Evolutionary conservation across 2,113 vertebrate species (phyloP).

Genomic region (Xiphophorus maculatus): DNA sequence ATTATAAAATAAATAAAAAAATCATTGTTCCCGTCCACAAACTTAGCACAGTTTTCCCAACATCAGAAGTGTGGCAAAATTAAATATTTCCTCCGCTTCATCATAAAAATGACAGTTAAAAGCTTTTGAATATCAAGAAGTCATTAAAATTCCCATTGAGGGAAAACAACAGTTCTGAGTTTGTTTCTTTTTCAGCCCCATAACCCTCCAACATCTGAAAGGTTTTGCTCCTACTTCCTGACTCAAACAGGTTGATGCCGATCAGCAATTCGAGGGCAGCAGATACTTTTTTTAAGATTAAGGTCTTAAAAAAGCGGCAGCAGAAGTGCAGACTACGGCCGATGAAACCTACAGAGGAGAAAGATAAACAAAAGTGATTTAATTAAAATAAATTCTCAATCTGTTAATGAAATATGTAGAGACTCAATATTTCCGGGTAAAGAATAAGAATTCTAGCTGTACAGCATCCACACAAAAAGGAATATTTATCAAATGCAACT

Average conservation of each 20-base stretch:
- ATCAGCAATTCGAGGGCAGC: slow-evolving; percentile 71
- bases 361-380: not conserved
- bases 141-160: slow-evolving; percentile 46
- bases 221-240: slow-evolving; percentile 16
- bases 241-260: slow-evolving; percentile 13
- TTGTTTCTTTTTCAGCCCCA: not conserved
- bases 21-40: not conserved
- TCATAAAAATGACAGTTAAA: slow-evolving; percentile 56
- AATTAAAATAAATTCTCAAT: not conserved
- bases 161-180: slow-evolving; percentile 30
- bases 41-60: slow-evolving; percentile 53
- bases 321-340: slow-evolving; percentile 84
- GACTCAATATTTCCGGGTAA: too few species aligned
- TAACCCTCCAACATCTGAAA: not conserved
- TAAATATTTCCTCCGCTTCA: slow-evolving; percentile 34
- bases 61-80: slow-evolving; percentile 42
- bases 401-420: not conserved
- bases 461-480: too few species aligned
- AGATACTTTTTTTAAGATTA: slow-evolving; percentile 61
- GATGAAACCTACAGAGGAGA: slow-evolving; percentile 89
- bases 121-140: slow-evolving; percentile 65
- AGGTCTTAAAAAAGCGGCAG: slow-evolving; percentile 45
- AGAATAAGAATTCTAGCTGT: too few species aligned
- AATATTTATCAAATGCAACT: too few species aligned
- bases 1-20: slow-evolving; percentile 2